These are phyloP conservation scores for Mus pahari DNA, from an alignment of 2,113 vertebrate genomes.

Conservation along the genomic window DNA sequence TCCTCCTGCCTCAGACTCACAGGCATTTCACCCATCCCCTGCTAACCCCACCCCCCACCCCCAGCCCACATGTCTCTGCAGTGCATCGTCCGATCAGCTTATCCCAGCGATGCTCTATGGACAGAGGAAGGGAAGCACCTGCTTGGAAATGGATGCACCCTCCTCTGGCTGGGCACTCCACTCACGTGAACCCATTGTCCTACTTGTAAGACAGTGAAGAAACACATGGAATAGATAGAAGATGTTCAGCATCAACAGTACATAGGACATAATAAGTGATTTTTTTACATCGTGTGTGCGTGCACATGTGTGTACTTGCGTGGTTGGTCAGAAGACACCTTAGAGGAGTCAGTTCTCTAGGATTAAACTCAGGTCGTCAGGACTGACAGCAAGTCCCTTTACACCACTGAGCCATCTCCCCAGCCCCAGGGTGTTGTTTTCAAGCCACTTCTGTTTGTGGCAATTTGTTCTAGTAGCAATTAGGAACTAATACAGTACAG, in stretches of 20 bases:
- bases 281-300: too few species aligned
- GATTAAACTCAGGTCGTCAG: neutral
- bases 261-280: neutral
- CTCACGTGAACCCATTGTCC: neutral
- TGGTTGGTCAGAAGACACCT: neutral
- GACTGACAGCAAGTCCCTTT: neutral
- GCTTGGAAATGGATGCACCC: neutral
- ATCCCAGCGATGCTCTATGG: neutral
- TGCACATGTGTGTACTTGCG: too few species aligned
- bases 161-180: neutral
- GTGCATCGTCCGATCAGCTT: neutral
- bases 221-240: neutral
- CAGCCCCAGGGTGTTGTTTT: neutral
- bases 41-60: neutral
- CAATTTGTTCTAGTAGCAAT: constrained; percentile 2
- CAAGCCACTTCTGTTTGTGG: constrained; percentile 7
- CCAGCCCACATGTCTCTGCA: neutral
- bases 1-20: neutral
- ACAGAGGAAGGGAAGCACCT: neutral
- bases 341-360: neutral
- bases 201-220: constrained; percentile 19
- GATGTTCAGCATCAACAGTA: neutral
- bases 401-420: neutral
- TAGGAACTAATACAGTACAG: neutral
- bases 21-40: neutral